Evolutionary conservation across 2,888 invertebrate species (phyloP), one percentile per base, ranked within the genome.

Genomic region (Ochlodes sylvanus): DNA sequence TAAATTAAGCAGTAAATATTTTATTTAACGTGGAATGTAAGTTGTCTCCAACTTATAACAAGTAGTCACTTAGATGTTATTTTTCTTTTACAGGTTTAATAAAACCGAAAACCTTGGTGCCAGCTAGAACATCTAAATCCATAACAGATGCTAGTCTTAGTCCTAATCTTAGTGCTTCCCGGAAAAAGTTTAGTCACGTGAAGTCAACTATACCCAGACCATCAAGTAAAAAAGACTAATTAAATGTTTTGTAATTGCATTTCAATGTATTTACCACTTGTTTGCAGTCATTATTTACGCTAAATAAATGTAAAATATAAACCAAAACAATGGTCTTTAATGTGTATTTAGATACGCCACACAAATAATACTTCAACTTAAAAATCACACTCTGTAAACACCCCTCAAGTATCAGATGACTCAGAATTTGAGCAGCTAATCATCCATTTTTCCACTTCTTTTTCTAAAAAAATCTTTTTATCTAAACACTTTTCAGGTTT

Each of bases 181-280:
- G 77, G 69, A 91, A 87, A 71, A 92, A 89, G 73, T 92, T 76
- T 71, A 89, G 88, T 69, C 90, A 92, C 57, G 74, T 92, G 10
- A 92, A 92, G 72, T 92, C 93, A 3, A 92, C 93, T 19, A 92
- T 93, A 77, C 93, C 93, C 2, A 82, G 86, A 74, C 86, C 77
- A 4, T 66, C 77, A 38, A 63, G 74, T 34, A 90, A 85, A 73
- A 89, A 89, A 76, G 85, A 91, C 74, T 84, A 75, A 76, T 17
- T 9, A 17, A 47, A 2, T 47, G 9, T 38, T 9, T 7, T 17
- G n/a, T 17, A 17, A 44, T 44, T 15, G 15, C 1, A 7, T 15
- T 17, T 15, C 6, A 17, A 9, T 44, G n/a, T 27, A 27, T 58
- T 58, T 44, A 57, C 19, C 17, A 7, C n/a, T 12, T 27, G 27